Evolutionary conservation across 2,797 vertebrate genomes (phyloP).

Genomic region (Knipowitschia caucasica): DNA sequence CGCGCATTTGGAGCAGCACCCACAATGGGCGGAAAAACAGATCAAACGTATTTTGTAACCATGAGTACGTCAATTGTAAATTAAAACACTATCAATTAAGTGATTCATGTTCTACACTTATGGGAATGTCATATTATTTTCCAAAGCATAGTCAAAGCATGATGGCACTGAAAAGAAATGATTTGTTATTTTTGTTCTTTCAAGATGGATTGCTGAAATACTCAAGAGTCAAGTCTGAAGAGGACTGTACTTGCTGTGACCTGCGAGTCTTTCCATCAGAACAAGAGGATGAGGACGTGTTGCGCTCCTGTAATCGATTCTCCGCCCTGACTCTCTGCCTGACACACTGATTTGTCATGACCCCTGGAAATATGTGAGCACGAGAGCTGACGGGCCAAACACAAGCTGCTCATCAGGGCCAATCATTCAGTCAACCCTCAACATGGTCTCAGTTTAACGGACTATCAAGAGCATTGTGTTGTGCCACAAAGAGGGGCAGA

Average conservation of each 20-base stretch:
- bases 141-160: too few relatives aligned
- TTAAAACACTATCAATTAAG: too few relatives aligned
- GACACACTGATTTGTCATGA: constrained; percentile 30
- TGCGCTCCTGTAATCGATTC: constrained; percentile 51
- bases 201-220: background rate
- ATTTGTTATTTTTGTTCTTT: background rate
- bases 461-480: background rate
- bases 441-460: background rate
- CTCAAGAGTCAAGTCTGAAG: background rate
- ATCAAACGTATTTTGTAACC: too few relatives aligned
- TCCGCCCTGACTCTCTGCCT: constrained; percentile 36
- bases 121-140: too few relatives aligned
- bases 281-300: constrained; percentile 3
- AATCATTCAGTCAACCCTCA: constrained; percentile 18
- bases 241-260: constrained; percentile 15
- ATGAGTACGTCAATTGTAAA: too few relatives aligned
- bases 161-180: too few relatives aligned
- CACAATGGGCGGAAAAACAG: too few relatives aligned
- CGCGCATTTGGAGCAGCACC: too few relatives aligned
- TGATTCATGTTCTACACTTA: background rate
- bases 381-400: constrained; percentile 27
- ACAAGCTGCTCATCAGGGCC: constrained; percentile 14
- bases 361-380: constrained; percentile 37
- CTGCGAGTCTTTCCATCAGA: constrained; percentile 23
- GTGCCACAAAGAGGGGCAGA: too few relatives aligned